phyloP scores from a whole-genome alignment of 2,797 vertebrate genomes.

The Champsocephalus gunnari region DNA sequence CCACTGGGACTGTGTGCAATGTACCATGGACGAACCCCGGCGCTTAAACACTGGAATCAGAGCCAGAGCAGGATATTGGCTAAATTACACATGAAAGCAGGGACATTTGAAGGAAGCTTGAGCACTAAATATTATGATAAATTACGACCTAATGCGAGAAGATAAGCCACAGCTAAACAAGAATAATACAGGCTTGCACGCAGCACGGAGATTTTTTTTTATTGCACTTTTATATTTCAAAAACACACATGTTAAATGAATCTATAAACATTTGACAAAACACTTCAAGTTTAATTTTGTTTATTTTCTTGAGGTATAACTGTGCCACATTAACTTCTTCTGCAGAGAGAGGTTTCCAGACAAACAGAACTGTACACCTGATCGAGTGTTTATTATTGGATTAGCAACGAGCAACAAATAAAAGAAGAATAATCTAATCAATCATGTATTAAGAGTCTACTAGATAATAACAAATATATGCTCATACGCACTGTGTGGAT shows the following conservation, averaged over 20 bases:
- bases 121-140: constrained; percentile 84
- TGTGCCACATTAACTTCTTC: constrained; percentile 14
- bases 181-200: constrained; percentile 77
- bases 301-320: constrained; percentile 8
- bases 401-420: not conserved
- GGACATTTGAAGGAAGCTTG: constrained; percentile 79
- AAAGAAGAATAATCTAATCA: not conserved
- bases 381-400: not conserved
- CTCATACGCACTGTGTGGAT: not conserved
- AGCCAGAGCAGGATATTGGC: constrained; percentile 83
- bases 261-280: constrained; percentile 28
- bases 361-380: not conserved
- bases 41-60: constrained; percentile 81
- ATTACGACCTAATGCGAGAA: constrained; percentile 77
- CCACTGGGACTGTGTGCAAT: constrained; percentile 75
- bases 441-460: not conserved
- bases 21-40: constrained; percentile 68
- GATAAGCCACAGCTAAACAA: constrained; percentile 73
- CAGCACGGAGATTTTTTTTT: constrained; percentile 30
- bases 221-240: constrained; percentile 29
- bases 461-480: not conserved
- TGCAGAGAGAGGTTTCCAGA: constrained; percentile 1
- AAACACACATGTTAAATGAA: constrained; percentile 12
- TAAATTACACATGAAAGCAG: constrained; percentile 85
- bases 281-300: constrained; percentile 16